Evolutionary conservation across 2,113 vertebrate genomes (phyloP).

Genomic region (Hepsetus odoe): DNA sequence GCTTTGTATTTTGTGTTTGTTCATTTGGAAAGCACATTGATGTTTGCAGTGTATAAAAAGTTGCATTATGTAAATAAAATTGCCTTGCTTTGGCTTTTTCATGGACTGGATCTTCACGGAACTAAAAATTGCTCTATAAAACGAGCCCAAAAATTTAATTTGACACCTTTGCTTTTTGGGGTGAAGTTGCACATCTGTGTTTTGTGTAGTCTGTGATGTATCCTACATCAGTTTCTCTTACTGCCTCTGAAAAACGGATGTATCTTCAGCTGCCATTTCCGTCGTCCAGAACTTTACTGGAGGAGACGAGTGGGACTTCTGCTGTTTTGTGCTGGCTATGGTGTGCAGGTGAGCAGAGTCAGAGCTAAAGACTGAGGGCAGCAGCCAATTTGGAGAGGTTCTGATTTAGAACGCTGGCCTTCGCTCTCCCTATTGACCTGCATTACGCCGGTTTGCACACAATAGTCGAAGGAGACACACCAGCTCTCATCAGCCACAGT

Average conservation of each 20-base stretch:
- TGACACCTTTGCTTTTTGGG: not conserved
- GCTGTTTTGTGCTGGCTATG: slow-evolving; percentile 18
- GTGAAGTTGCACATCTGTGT: not conserved
- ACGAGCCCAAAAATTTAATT: not conserved
- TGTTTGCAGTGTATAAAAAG: no score
- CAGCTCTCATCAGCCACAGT: slow-evolving; percentile 9
- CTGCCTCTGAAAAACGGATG: slow-evolving; percentile 25
- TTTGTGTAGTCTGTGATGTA: not conserved
- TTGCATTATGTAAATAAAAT: no score
- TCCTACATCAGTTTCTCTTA: no score
- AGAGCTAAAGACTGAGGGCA: slow-evolving; percentile 45
- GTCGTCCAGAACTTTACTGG: slow-evolving; percentile 1
- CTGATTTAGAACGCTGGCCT: slow-evolving; percentile 39
- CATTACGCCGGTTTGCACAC: slow-evolving; percentile 48
- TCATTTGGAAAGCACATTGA: no score
- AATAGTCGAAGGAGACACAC: slow-evolving; percentile 23
- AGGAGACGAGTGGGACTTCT: slow-evolving; percentile 13
- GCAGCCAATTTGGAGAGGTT: slow-evolving; percentile 49
- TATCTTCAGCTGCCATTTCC: slow-evolving; percentile 34
- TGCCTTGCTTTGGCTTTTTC: no score
- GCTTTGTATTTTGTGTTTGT: no score
- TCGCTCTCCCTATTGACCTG: slow-evolving; percentile 46
- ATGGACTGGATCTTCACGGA: not conserved
- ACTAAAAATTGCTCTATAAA: not conserved
- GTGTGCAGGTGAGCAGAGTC: slow-evolving; percentile 28